Percentiles rank a stretch among this genome's conserved stretches.
Conservation (phyloP, 2,888 invertebrate genomes). For the Drosophila nr. perissopoda region DNA sequence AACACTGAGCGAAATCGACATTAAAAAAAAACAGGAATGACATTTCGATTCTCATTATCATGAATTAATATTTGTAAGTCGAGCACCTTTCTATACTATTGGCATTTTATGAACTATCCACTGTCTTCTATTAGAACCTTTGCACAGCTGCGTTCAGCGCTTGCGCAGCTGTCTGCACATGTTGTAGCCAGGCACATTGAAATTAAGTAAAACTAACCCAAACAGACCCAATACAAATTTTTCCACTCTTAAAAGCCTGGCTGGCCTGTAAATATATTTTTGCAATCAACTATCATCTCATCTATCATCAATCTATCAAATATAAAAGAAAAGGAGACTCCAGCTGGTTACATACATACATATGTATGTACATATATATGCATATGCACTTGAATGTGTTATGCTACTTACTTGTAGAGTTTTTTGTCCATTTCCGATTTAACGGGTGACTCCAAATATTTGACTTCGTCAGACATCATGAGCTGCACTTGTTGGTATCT, state of each 20-base stretch:
- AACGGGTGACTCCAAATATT: conserved; percentile 86
- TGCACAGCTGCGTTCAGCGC: background rate
- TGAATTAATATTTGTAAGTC: background rate
- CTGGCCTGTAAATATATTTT: background rate
- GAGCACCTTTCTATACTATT: background rate
- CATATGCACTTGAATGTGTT: background rate
- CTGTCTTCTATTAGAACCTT: background rate
- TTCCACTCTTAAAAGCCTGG: background rate
- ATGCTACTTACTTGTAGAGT: conserved; percentile 88
- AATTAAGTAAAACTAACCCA: background rate
- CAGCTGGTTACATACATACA: background rate
- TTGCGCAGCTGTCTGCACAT: background rate
- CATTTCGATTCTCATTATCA: background rate
- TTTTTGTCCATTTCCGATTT: conserved; percentile 92
- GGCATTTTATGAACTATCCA: background rate
- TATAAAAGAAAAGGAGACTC: background rate
- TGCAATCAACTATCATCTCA: background rate
- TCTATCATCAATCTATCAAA: background rate
- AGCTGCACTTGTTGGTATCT: background rate
- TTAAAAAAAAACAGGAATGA: background rate
- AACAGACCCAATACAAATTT: background rate
- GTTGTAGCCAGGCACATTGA: background rate
- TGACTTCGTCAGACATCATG: conserved; percentile 61
- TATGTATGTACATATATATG: background rate
- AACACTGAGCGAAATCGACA: background rate